phyloP scores from a whole-genome alignment of 2,888 invertebrate genomes.

The Sarcophaga subvicina region DNA sequence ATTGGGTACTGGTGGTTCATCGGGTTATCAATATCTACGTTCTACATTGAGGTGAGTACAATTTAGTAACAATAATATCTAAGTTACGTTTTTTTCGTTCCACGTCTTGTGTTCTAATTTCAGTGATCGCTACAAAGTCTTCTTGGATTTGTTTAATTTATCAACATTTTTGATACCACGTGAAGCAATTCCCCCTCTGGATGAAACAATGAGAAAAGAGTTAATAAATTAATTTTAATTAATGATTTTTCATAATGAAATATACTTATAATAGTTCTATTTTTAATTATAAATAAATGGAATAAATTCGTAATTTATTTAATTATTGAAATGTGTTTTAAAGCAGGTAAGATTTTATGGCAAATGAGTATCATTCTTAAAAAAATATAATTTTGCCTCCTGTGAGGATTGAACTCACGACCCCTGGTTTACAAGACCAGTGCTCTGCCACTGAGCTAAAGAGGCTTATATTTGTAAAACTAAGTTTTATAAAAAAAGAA shows the following conservation, averaged over 20 bases:
- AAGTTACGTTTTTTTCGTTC: slow-evolving; percentile 9
- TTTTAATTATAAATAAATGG: no score
- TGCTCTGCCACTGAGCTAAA: slow-evolving; percentile 74
- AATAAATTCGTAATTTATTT: no score
- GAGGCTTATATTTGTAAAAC: slow-evolving; percentile 59
- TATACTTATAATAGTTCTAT: no score
- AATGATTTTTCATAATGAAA: no score
- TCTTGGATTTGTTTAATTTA: slow-evolving; percentile 97
- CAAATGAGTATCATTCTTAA: no score
- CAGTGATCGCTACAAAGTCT: slow-evolving; percentile 99
- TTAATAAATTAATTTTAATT: slow-evolving; percentile 72
- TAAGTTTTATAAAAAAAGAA: no score
- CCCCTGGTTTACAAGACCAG: slow-evolving; percentile 74
- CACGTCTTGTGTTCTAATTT: slow-evolving; percentile 75
- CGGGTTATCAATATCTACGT: slow-evolving; percentile 98
- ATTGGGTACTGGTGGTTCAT: slow-evolving; percentile 98
- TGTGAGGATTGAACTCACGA: slow-evolving; percentile 74
- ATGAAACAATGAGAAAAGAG: slow-evolving; percentile 86
- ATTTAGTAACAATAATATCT: background rate
- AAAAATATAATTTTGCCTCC: slow-evolving; percentile 67
- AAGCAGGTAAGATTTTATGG: no score
- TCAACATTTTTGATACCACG: slow-evolving; percentile 98
- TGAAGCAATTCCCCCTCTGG: slow-evolving; percentile 93
- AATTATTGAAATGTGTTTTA: no score
- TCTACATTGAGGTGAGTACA: slow-evolving; percentile 93